phyloP scores from a whole-genome alignment of 2,113 vertebrate species.

The Corynorhinus townsendii region DNA sequence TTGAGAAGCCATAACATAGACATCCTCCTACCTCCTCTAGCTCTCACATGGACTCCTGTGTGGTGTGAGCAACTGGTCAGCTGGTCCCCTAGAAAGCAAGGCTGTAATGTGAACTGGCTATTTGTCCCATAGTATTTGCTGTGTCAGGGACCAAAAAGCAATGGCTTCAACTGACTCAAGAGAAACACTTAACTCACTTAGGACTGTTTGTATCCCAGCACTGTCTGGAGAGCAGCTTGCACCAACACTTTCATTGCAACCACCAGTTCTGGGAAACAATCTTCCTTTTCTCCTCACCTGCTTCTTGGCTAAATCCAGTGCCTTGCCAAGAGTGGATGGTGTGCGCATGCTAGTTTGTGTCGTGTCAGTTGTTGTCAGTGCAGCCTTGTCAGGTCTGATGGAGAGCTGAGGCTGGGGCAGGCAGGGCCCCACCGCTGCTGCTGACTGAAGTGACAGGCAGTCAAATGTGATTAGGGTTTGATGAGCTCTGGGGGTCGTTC shows the following conservation, averaged over 20 bases:
- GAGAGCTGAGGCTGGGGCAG: background rate
- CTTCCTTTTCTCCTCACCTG: background rate
- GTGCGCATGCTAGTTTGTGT: rapidly evolving
- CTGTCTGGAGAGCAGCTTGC: background rate
- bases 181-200: background rate
- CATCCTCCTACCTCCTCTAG: background rate
- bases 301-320: background rate
- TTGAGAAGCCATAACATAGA: background rate
- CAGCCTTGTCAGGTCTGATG: background rate
- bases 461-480: background rate
- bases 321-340: background rate
- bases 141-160: background rate
- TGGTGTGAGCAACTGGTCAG: background rate
- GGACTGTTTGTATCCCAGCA: background rate
- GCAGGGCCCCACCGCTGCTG: background rate
- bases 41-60: background rate
- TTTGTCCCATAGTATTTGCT: background rate
- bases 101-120: background rate
- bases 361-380: background rate
- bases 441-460: background rate
- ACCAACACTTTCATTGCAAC: background rate
- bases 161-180: background rate
- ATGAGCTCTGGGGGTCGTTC: background rate
- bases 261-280: background rate
- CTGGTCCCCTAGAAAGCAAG: background rate